phyloP scores from a whole-genome alignment of 1,140 invertebrate genomes.

The Cotesia vestalis region DNA sequence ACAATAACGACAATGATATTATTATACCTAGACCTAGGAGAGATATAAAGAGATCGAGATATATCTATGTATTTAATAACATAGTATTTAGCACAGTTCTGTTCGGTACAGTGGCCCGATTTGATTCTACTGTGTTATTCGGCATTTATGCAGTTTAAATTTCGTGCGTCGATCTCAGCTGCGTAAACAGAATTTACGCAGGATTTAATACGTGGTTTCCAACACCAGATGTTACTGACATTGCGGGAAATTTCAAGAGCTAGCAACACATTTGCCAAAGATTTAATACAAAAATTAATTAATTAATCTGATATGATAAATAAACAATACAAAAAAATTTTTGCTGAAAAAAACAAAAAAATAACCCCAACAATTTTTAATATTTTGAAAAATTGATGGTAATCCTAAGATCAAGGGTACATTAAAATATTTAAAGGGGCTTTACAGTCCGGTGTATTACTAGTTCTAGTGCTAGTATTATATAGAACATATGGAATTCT shows the following conservation, averaged over 20 bases:
- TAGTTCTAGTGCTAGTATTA: neutral
- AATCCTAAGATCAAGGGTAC: no score
- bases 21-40: neutral
- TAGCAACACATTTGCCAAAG: neutral
- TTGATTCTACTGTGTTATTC: no score
- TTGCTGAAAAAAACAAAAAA: neutral
- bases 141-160: conserved; percentile 4
- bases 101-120: neutral
- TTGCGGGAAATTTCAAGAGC: conserved; percentile 22
- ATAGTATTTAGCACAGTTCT: no score
- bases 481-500: conserved; percentile 6
- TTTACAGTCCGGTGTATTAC: neutral
- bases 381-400: no score
- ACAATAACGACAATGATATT: no score
- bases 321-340: neutral
- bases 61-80: no score
- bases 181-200: conserved; percentile 52
- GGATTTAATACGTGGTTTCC: conserved; percentile 36
- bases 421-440: no score
- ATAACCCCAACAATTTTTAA: no score
- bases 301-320: neutral
- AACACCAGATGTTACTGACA: conserved; percentile 41
- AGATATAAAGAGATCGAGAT: neutral
- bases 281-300: neutral
- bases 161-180: conserved; percentile 35